Conservation (phyloP, 2,113 vertebrate genomes). For the Arothron firmamentum region DNA sequence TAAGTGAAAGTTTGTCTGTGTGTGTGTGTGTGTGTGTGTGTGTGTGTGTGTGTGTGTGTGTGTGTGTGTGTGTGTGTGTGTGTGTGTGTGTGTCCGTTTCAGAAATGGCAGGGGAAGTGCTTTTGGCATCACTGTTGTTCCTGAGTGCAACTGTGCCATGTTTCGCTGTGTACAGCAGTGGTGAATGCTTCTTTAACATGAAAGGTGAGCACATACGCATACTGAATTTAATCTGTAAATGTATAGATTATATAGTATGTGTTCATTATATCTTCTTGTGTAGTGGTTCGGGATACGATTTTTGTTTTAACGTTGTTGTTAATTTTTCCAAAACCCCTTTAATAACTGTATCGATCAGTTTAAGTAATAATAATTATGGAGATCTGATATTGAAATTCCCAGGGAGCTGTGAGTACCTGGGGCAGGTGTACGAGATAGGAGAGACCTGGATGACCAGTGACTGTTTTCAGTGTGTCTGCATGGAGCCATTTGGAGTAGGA, state of each 20-base stretch:
- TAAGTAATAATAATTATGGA: background rate
- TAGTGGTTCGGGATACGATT: no score
- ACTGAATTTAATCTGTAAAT: no score
- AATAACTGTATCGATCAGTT: background rate
- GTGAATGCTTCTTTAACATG: slow-evolving; percentile 77
- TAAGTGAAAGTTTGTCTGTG: background rate
- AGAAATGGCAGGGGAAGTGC: slow-evolving; percentile 46
- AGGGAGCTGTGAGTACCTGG: slow-evolving; percentile 74
- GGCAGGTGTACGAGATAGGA: slow-evolving; percentile 65
- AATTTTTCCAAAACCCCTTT: background rate
- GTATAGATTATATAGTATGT: no score
- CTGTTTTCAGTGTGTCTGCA: slow-evolving; percentile 76
- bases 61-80: no score
- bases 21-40: no score
- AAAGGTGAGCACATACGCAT: slow-evolving; percentile 60
- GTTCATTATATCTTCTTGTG: no score
- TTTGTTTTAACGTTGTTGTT: background rate
- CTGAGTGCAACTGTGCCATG: slow-evolving; percentile 52
- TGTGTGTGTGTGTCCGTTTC: background rate
- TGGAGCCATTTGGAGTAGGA: slow-evolving; percentile 78
- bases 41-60: no score
- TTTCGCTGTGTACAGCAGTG: slow-evolving; percentile 55
- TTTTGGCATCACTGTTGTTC: slow-evolving; percentile 47
- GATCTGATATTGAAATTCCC: background rate
- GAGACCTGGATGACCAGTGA: slow-evolving; percentile 75